A percentile compares a stretch with the other conserved stretches of the same genome.
phyloP scores from a whole-genome alignment of 2,888 invertebrate genomes.

The Nebria brevicollis region DNA sequence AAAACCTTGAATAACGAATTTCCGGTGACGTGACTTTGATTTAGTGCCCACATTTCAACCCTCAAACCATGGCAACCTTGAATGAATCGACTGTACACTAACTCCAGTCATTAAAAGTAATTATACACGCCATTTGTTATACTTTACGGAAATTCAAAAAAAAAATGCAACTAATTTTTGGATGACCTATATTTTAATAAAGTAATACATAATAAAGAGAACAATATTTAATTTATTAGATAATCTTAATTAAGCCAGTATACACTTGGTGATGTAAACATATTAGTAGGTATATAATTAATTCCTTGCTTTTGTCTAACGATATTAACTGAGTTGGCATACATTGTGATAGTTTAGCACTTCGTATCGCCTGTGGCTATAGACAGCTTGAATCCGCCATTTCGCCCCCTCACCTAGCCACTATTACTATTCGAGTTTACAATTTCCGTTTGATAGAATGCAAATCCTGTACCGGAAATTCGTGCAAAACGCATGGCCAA shows the following conservation, averaged over 20 bases:
- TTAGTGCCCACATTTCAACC: too few relatives aligned
- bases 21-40: too few relatives aligned
- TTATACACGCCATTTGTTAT: too few relatives aligned
- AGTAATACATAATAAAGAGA: too few relatives aligned
- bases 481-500: constrained; percentile 46
- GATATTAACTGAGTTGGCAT: constrained; percentile 6
- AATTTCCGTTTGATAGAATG: constrained; percentile 45
- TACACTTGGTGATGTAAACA: constrained; percentile 24
- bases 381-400: background rate
- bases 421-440: constrained; percentile 29
- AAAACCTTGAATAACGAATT: too few relatives aligned
- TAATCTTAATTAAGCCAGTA: background rate
- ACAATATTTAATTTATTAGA: too few relatives aligned
- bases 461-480: constrained; percentile 43
- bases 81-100: too few relatives aligned
- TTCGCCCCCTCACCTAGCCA: background rate
- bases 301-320: constrained; percentile 36
- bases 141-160: too few relatives aligned
- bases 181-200: too few relatives aligned
- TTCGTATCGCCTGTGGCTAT: background rate
- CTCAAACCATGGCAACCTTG: too few relatives aligned
- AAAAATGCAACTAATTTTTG: too few relatives aligned
- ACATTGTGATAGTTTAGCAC: background rate
- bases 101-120: too few relatives aligned
- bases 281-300: constrained; percentile 26